Evolutionary conservation across 1,140 invertebrate species (phyloP).

Genomic region (Helicoverpa zea): DNA sequence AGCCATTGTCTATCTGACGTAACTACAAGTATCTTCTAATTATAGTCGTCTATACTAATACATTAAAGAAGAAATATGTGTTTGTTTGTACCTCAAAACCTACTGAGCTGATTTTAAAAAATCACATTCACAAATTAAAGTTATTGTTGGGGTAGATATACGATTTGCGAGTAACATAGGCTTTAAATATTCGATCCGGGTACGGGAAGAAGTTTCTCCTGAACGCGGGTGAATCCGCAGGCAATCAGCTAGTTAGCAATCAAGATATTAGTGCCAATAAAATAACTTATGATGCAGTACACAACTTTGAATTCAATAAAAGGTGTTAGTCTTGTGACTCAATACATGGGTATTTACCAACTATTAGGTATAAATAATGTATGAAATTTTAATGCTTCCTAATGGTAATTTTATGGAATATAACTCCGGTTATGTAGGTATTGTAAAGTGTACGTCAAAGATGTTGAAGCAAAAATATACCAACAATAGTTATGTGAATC

Average conservation of each 20-base stretch:
- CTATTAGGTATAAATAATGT: not conserved
- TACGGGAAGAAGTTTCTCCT: no score
- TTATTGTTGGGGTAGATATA: no score
- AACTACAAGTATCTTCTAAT: not conserved
- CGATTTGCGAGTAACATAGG: no score
- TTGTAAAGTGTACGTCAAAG: no score
- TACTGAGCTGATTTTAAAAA: no score
- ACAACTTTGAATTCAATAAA: not conserved
- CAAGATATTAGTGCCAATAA: not conserved
- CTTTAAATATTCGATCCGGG: not conserved
- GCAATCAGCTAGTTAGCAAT: not conserved
- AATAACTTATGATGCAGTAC: constrained; percentile 3
- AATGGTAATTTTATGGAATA: constrained; percentile 4
- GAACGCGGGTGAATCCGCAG: no score
- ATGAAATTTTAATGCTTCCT: constrained; percentile 6
- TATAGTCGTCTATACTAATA: no score
- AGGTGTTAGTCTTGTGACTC: not conserved
- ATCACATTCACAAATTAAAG: no score
- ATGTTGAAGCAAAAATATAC: no score
- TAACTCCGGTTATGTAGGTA: no score
- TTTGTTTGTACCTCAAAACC: not conserved
- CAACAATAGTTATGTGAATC: no score
- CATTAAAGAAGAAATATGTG: not conserved
- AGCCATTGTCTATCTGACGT: constrained; percentile 18
- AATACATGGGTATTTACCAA: constrained; percentile 16